Conservation (phyloP, 1,140 invertebrate species). For the Caenorhabditis brenneri region DNA sequence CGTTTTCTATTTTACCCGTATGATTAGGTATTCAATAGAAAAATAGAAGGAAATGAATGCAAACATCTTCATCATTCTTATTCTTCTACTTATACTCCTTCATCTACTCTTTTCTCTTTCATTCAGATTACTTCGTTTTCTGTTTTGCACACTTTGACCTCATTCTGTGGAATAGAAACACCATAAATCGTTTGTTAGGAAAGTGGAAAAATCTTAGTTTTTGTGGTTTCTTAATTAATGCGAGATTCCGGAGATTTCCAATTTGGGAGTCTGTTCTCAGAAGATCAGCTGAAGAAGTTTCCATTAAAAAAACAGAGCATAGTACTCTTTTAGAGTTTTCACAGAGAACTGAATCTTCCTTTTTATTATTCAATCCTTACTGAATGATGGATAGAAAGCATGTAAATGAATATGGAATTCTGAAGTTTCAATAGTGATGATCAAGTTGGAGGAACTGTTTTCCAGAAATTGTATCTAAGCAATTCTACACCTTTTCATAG, state of each 20-base stretch:
- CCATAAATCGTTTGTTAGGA: background rate
- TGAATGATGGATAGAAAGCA: too few relatives aligned
- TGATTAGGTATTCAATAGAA: slow-evolving; percentile 31
- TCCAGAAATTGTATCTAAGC: too few relatives aligned
- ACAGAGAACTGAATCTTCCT: background rate
- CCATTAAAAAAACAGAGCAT: too few relatives aligned
- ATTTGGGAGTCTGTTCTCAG: too few relatives aligned
- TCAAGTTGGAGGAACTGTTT: too few relatives aligned
- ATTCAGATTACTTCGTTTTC: slow-evolving; percentile 2
- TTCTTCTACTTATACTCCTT: too few relatives aligned
- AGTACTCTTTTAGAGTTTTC: background rate
- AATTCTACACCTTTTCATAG: too few relatives aligned
- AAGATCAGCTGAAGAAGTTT: too few relatives aligned
- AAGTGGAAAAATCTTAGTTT: background rate
- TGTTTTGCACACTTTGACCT: slow-evolving; percentile 27
- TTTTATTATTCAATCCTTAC: too few relatives aligned
- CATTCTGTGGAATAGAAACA: background rate
- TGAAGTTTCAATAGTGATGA: too few relatives aligned
- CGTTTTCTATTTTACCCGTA: background rate
- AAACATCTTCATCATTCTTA: background rate
- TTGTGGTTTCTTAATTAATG: slow-evolving; percentile 8
- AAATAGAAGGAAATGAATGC: background rate
- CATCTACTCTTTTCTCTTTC: background rate
- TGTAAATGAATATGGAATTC: too few relatives aligned
- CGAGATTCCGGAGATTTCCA: background rate